Conservation (phyloP, 2,113 vertebrate species). For the Podarcis raffonei region DNA sequence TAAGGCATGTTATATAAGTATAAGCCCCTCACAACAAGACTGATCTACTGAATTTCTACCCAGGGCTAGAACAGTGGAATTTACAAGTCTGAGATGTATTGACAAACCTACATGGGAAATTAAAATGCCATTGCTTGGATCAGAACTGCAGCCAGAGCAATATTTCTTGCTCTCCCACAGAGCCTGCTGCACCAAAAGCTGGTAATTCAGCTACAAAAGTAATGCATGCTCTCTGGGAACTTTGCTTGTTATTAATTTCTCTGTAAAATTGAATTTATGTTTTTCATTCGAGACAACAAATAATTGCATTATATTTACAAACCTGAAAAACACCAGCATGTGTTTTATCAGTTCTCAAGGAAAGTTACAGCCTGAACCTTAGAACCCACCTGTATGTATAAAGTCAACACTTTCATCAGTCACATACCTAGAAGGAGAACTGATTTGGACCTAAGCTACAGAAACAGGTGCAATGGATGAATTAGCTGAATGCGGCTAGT, state of each 20-base stretch:
- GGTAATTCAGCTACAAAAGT: neutral
- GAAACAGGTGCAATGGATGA: neutral
- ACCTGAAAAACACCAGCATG: neutral
- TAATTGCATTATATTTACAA: slow-evolving; percentile 23
- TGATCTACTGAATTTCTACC: slow-evolving; percentile 4
- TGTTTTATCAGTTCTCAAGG: neutral
- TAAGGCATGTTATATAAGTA: slow-evolving; percentile 2
- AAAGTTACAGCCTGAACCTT: neutral
- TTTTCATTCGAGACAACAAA: neutral
- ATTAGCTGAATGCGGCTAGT: neutral
- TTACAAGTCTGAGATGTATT: neutral
- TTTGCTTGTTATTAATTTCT: neutral
- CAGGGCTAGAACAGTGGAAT: neutral
- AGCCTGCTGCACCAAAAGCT: neutral
- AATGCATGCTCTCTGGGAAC: slow-evolving; percentile 1
- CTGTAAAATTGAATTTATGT: neutral
- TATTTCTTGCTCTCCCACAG: neutral
- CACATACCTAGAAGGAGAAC: neutral
- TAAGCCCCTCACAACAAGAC: neutral
- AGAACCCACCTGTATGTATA: neutral
- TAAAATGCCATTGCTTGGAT: slow-evolving; percentile 9
- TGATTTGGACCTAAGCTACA: neutral
- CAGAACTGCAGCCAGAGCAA: neutral
- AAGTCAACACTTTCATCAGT: neutral
- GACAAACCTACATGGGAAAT: slow-evolving; percentile 6